Conservation (phyloP, 2,888 invertebrate genomes). For the Melanchra persicariae region DNA sequence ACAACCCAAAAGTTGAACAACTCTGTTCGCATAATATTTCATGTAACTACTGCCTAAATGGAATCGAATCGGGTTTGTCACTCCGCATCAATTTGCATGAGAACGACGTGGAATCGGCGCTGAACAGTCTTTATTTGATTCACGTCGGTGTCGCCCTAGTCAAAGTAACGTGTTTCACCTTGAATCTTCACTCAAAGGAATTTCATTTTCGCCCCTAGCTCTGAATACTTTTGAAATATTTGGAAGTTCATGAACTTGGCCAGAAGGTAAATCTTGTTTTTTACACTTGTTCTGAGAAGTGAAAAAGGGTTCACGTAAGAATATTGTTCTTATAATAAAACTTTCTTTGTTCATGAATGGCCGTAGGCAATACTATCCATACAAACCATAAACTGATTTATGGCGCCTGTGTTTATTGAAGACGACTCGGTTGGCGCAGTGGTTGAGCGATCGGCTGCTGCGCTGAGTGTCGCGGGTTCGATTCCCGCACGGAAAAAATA, state of each 20-base stretch:
- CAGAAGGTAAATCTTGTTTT: slow-evolving; percentile 23
- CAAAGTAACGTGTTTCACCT: slow-evolving; percentile 64
- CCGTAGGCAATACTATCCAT: neutral
- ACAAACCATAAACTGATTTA: neutral
- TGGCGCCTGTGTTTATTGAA: neutral
- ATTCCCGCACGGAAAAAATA: too few species aligned
- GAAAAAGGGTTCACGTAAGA: neutral
- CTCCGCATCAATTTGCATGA: slow-evolving; percentile 53
- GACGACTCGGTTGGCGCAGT: too few species aligned
- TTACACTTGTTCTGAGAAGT: neutral
- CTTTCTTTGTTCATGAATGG: neutral
- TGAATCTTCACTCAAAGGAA: slow-evolving; percentile 71
- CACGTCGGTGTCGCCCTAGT: slow-evolving; percentile 48
- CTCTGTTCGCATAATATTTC: slow-evolving; percentile 39
- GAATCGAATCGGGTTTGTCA: slow-evolving; percentile 46
- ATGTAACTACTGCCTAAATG: slow-evolving; percentile 28
- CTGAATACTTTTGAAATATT: slow-evolving; percentile 56
- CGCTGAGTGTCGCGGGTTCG: too few species aligned
- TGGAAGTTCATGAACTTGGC: slow-evolving; percentile 40
- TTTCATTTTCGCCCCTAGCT: slow-evolving; percentile 70
- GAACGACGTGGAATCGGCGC: slow-evolving; percentile 45
- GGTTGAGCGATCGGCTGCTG: too few species aligned
- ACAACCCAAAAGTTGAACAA: slow-evolving; percentile 35
- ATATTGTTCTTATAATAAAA: neutral
- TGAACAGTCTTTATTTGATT: slow-evolving; percentile 65